Base-by-base conservation (phyloP, 2,113 vertebrate species). In the Gasterosteus nipponicus region DNA sequence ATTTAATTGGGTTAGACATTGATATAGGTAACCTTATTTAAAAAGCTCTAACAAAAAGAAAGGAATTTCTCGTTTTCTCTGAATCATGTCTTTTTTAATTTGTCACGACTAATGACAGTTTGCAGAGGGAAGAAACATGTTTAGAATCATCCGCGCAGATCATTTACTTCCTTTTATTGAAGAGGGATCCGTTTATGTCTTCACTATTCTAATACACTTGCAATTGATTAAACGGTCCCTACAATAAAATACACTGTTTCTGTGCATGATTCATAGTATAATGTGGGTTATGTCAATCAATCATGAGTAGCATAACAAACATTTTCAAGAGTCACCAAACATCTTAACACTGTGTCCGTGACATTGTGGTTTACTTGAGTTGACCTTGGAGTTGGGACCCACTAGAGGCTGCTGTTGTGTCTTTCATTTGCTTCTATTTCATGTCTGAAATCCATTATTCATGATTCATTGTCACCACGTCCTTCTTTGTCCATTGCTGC, bases 361-460 rank as follows among this genome's bases (percentile, higher is more conserved):
- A 69, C 47, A 31, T 65, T 51, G 57, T 65, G 64, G 2, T 11
- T 46, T 31, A 7, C 18, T 10, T 26, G n/a, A 18, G 11, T 41
- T 51, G 26, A 63, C 53, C 61, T 58, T 11, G 46, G 31, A 51
- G 31, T 46, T 51, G 10, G 49, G 29, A 75, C 46, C 80, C 85
- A 80, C 84, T 75, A 83, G 78, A 87, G 82, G 87, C 33, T 75
- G 61, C 70, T 88, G 87, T 86, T 87, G 86, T 82, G 72, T 77
- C 39, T 59, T 65, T 73, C 14, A 53, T 54, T 14, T 9, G 6
- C 47, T 59, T 39, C 16, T 69, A 10, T 19, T 1, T 15, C 9
- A 16, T 73, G 39, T 80, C 35, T 46, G 18, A 70, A 38, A 49
- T 56, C 10, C 49, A 41, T 56, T 2, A 62, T 22, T 65, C 35